Evolutionary conservation across 2,888 invertebrate genomes (phyloP), one percentile per base, ranked within the genome.

Genomic region (Drosophila diplacantha): DNA sequence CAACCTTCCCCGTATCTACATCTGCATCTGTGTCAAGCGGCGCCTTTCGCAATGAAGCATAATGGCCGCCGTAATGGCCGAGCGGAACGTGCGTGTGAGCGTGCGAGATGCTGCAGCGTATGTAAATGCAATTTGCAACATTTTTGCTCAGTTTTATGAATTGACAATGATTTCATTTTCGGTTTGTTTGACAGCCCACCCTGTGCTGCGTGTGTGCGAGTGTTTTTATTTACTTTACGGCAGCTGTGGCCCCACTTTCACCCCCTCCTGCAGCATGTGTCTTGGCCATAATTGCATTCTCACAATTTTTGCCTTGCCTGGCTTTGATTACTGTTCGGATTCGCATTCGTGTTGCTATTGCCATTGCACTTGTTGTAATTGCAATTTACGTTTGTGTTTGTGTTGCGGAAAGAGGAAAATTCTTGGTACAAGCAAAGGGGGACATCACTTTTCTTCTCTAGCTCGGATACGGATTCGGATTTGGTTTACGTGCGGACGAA

Each of bases 111-210:
- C 31, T 56, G 63, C 46, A 62, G 72, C 80, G 73, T 81, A 79
- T 81, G 81, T 72, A 79, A 79, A 82, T 79, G 82, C 77, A 79
- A 82, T 79, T 79, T 81, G 79, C 71, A 77, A 63, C 61, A 82
- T 72, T 82, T 72, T 75, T 80, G 78, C 74, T 65, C 66, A 80
- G 56, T 77, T 82, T 80, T 80, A 82, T 82, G 79, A 80, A 80
- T 80, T 80, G 79, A 82, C 79, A 80, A 82, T 80, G 79, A 82
- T 82, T 82, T 80, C 75, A 80, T 82, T 80, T 77, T 81, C 66
- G 65, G 72, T 75, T 77, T 78, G 78, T 75, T 78, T 78, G 72
- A 78, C 81, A 78, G 75, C 56, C 55, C 54, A 35, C 50, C 37
- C 32, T 39, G 49, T 39, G 7, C n/a, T 37, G 26, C n/a, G 31